A percentile compares a stretch with the other conserved stretches of the same genome.
Conservation (phyloP, 2,113 vertebrate genomes). For the Pitta sordida region DNA sequence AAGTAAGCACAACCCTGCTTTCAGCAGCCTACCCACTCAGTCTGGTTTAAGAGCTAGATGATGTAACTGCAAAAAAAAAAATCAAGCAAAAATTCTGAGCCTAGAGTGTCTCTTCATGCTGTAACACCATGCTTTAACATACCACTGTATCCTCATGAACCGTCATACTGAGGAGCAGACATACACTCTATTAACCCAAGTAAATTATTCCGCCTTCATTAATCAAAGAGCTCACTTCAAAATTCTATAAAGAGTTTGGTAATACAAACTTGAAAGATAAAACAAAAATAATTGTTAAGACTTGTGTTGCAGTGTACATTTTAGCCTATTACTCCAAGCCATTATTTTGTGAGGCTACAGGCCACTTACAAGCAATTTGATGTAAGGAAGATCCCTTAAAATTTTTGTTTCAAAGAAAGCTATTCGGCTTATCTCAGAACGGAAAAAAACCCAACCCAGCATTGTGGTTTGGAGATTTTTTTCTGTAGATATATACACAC, state of each 20-base stretch:
- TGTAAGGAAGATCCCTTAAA: background rate
- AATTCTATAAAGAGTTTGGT: background rate
- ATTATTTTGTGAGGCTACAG: background rate
- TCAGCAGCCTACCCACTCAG: background rate
- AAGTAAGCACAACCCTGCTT: background rate
- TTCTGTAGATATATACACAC: background rate
- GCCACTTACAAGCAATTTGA: background rate
- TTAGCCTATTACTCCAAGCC: background rate
- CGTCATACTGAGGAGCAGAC: background rate
- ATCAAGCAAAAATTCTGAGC: background rate
- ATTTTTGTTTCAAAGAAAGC: background rate
- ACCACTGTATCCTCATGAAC: background rate
- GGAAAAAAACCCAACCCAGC: rapidly evolving
- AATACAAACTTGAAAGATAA: background rate
- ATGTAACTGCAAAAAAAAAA: background rate
- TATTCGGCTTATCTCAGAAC: background rate
- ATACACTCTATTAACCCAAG: background rate
- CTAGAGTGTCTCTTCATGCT: background rate
- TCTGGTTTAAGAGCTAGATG: background rate
- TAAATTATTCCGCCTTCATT: background rate
- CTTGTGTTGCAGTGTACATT: background rate
- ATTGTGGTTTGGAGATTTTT: background rate
- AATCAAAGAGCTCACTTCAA: background rate
- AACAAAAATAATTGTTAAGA: background rate
- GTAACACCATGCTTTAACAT: background rate